Percentiles rank a stretch among this genome's conserved stretches.
phyloP scores from a whole-genome alignment of 1,140 invertebrate species.

The Dendrolimus punctatus region DNA sequence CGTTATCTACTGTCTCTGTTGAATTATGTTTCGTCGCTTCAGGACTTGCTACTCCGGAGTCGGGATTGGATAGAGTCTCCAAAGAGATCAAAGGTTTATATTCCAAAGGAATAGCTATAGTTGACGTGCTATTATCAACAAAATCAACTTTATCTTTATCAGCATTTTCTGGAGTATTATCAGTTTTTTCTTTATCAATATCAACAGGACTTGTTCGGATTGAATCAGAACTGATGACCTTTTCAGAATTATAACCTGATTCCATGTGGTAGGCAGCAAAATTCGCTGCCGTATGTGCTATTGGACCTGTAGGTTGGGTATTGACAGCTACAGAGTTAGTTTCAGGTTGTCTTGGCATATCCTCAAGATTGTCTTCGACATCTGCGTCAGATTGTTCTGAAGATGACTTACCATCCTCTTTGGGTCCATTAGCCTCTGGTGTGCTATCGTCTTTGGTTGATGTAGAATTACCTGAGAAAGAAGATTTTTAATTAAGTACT shows the following conservation, averaged over 20 bases:
- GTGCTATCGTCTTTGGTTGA: conserved; percentile 29
- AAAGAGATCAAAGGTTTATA: conserved; percentile 53
- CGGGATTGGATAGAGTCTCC: conserved; percentile 66
- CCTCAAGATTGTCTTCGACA: conserved; percentile 84
- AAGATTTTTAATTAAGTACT: conserved; percentile 4
- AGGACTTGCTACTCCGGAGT: conserved; percentile 73
- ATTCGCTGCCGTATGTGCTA: conserved; percentile 56
- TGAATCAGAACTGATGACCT: conserved; percentile 68
- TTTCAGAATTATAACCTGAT: conserved; percentile 82
- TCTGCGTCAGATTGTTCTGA: conserved; percentile 83
- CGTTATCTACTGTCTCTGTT: conserved; percentile 64
- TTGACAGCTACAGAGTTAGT: conserved; percentile 29
- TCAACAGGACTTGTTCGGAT: conserved; percentile 71
- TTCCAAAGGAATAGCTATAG: conserved; percentile 44
- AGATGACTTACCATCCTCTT: conserved; percentile 71
- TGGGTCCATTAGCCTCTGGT: conserved; percentile 34
- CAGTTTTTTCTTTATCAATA: conserved; percentile 68
- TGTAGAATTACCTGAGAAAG: conserved; percentile 28
- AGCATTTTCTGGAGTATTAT: conserved; percentile 68
- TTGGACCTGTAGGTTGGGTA: conserved; percentile 20
- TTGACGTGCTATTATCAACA: conserved; percentile 30
- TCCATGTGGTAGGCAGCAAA: conserved; percentile 72
- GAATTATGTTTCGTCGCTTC: conserved; percentile 70
- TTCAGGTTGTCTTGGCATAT: conserved; percentile 55
- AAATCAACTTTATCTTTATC: conserved; percentile 69